Percentiles rank a stretch among this genome's conserved stretches.
Evolutionary conservation across 2,113 vertebrate genomes (phyloP).

Genomic region (Rissa tridactyla): DNA sequence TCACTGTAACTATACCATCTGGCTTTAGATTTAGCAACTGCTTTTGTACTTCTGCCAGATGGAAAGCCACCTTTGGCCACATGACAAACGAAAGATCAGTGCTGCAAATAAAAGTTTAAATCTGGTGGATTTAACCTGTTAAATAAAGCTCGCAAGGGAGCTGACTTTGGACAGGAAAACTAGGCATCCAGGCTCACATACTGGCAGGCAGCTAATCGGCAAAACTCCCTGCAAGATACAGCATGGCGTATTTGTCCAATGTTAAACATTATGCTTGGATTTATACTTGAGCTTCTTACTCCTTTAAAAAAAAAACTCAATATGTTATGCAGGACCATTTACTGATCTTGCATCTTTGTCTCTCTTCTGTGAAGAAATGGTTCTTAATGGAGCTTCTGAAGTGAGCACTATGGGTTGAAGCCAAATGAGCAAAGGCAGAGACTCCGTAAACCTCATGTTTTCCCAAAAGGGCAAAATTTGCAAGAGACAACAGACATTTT

Average conservation of each 20-base stretch:
- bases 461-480: not conserved
- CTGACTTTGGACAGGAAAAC: not conserved
- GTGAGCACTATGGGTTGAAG: not conserved
- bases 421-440: not conserved
- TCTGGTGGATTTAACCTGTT: not conserved
- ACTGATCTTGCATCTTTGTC: not conserved
- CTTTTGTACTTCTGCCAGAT: not conserved
- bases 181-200: not conserved
- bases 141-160: not conserved
- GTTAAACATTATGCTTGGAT: not conserved
- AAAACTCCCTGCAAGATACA: not conserved
- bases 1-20: not conserved
- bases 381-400: not conserved
- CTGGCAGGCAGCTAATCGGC: not conserved
- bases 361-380: not conserved
- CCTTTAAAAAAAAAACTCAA: not conserved
- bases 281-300: not conserved
- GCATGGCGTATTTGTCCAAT: not conserved
- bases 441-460: fast-evolving
- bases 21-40: not conserved
- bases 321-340: not conserved
- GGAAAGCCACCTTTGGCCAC: not conserved
- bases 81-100: not conserved
- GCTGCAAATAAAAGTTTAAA: not conserved
- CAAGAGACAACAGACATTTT: not conserved